Base-by-base conservation (phyloP, 2,888 invertebrate genomes). In the Drosophila longiperda region DNA sequence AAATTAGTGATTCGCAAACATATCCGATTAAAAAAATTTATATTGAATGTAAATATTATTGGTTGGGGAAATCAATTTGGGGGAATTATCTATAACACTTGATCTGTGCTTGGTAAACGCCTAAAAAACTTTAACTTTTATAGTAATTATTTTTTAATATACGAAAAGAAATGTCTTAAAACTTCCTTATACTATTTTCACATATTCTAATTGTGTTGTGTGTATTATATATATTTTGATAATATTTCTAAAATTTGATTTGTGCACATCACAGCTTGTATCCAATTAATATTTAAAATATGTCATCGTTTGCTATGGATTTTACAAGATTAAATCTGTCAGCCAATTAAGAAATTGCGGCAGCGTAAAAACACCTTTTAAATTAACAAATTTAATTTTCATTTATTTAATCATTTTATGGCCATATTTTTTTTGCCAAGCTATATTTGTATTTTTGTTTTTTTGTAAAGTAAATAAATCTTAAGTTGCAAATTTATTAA, bases 51-150 rank as follows among this genome's bases (percentile, higher is more conserved):
- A 15, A 15, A 20, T 7, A 20, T 20, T 45, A 15, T 15, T 40
- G 9, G 9, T 15, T 1, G 0, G 20, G 4, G 1, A 45, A 23
- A 4, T 15, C 4, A 4, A 8, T 23, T 1, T 20, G 0, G 3
- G 1, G 7, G 1, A 1, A 20, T 20, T 20, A 7, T 45, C n/a
- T 0, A 8, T 40, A 40, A 40, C 29, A 5, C 29, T 29, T 29
- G 26, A 26, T 40, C 9, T 9, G 0, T 38, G 4, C 4, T 7
- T 12, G 12, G 20, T 3, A 45, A 45, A 7, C 3, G 1, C 1
- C 20, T 45, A 0, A 6, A 3, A 1, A 42, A 1, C 12, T 1
- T 12, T 0, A 7, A 3, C 29, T 12, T 12, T 12, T 6, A 1
- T 12, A 17, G 3, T 7, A 38, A 8, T 17, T 8, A 0, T 17